Conservation (phyloP, 1,140 invertebrate species). For the Temnothorax nylanderi region DNA sequence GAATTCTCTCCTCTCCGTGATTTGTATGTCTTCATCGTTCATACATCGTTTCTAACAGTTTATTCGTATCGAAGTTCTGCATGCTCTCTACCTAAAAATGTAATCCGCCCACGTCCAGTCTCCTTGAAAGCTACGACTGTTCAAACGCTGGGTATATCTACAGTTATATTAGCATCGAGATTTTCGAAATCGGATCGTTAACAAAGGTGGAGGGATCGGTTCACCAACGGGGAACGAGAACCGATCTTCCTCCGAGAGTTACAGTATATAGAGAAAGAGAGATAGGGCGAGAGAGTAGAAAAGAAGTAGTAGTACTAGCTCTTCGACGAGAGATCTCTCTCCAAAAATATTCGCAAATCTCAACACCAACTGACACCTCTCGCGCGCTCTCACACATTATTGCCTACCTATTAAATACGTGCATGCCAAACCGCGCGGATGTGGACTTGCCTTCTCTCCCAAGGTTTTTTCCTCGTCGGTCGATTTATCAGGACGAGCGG, state of each 20-base stretch:
- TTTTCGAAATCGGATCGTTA: conserved; percentile 35
- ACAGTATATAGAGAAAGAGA: conserved; percentile 19
- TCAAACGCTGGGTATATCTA: conserved; percentile 37
- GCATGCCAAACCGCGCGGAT: conserved; percentile 48
- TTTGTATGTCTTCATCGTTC: conserved; percentile 47
- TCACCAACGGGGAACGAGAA: conserved; percentile 51
- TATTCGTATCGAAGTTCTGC: neutral
- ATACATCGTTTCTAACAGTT: conserved; percentile 21
- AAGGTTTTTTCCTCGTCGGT: neutral
- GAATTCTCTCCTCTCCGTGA: neutral
- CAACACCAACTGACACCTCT: neutral
- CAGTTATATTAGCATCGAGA: conserved; percentile 30
- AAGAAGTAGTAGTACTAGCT: neutral
- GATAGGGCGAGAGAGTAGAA: conserved; percentile 23
- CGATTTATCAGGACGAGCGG: conserved; percentile 36
- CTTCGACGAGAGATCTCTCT: conserved; percentile 19
- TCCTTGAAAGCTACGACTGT: conserved; percentile 51
- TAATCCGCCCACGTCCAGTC: conserved; percentile 38
- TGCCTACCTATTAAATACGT: conserved; percentile 59
- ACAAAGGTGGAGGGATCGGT: conserved; percentile 31
- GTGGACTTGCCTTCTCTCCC: conserved; percentile 39
- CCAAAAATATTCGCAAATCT: conserved; percentile 40
- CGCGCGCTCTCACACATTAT: neutral
- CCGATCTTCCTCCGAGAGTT: conserved; percentile 43
- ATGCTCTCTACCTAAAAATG: conserved; percentile 38